phyloP scores from a whole-genome alignment of 2,888 invertebrate genomes.

The Matsumyia berberina region DNA sequence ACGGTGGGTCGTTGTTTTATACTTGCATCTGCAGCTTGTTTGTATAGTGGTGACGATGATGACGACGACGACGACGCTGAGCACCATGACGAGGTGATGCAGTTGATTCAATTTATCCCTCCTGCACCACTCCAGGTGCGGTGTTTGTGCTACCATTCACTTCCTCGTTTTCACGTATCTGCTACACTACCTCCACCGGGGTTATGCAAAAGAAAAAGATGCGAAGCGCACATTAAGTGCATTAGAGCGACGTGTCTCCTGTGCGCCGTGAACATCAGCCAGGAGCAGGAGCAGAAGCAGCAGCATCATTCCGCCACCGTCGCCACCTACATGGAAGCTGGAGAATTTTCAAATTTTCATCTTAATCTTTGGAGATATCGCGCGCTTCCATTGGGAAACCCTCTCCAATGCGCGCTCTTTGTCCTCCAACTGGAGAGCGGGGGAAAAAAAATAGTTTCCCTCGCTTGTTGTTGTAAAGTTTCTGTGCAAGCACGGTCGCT shows the following conservation, averaged over 20 bases:
- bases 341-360: slow-evolving; percentile 74
- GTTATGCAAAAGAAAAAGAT: slow-evolving; percentile 68
- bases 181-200: slow-evolving; percentile 18
- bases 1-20: slow-evolving; percentile 49
- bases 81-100: slow-evolving; percentile 43
- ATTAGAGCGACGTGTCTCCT: slow-evolving; percentile 74
- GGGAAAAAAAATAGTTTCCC: slow-evolving; percentile 36
- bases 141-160: slow-evolving; percentile 54
- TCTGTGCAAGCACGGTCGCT: slow-evolving; percentile 61
- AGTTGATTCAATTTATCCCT: slow-evolving; percentile 66
- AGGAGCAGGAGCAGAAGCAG: neutral
- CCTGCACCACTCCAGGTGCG: slow-evolving; percentile 22
- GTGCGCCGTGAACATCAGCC: slow-evolving; percentile 31
- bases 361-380: slow-evolving; percentile 74
- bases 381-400: slow-evolving; percentile 62
- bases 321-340: slow-evolving; percentile 72
- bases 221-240: slow-evolving; percentile 75
- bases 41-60: slow-evolving; percentile 46
- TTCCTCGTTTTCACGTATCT: slow-evolving; percentile 63
- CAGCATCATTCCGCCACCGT: slow-evolving; percentile 37
- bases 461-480: slow-evolving; percentile 32
- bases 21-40: slow-evolving; percentile 24
- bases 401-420: slow-evolving; percentile 55
- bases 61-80: slow-evolving; percentile 8
- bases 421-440: slow-evolving; percentile 50